Evolutionary conservation across 2,888 invertebrate species (phyloP).

Genomic region (Allygus modestus): DNA sequence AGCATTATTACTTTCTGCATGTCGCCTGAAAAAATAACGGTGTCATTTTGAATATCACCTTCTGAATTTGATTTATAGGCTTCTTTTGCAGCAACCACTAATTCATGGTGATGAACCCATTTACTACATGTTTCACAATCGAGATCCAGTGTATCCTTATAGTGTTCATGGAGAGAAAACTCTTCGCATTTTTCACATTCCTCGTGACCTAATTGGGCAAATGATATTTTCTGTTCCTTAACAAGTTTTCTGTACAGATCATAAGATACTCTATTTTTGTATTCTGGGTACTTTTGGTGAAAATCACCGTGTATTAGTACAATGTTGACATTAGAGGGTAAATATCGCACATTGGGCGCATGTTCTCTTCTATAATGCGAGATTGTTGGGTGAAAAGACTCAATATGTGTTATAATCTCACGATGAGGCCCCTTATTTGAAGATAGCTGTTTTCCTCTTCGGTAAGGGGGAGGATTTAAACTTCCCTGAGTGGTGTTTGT

Average conservation of each 20-base stretch:
- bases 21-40: constrained; percentile 33
- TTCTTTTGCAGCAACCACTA: background rate
- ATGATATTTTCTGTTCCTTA: constrained; percentile 60
- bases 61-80: constrained; percentile 46
- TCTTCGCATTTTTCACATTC: constrained; percentile 29
- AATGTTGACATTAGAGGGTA: constrained; percentile 65
- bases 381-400: constrained; percentile 62
- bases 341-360: constrained; percentile 66
- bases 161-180: constrained; percentile 54
- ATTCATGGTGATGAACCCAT: constrained; percentile 55
- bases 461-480: constrained; percentile 58
- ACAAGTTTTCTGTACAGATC: constrained; percentile 60
- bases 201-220: constrained; percentile 52
- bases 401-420: constrained; percentile 63
- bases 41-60: constrained; percentile 28
- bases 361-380: constrained; percentile 68
- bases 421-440: constrained; percentile 50
- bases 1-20: constrained; percentile 67
- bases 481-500: constrained; percentile 55
- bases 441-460: constrained; percentile 56
- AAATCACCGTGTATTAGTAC: constrained; percentile 61
- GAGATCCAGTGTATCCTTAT: constrained; percentile 36
- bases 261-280: constrained; percentile 59
- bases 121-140: constrained; percentile 29
- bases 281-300: constrained; percentile 58